These are phyloP conservation scores for Epinephelus malabaricus DNA, from an alignment of 2,797 vertebrate species.

Conservation along the genomic window DNA sequence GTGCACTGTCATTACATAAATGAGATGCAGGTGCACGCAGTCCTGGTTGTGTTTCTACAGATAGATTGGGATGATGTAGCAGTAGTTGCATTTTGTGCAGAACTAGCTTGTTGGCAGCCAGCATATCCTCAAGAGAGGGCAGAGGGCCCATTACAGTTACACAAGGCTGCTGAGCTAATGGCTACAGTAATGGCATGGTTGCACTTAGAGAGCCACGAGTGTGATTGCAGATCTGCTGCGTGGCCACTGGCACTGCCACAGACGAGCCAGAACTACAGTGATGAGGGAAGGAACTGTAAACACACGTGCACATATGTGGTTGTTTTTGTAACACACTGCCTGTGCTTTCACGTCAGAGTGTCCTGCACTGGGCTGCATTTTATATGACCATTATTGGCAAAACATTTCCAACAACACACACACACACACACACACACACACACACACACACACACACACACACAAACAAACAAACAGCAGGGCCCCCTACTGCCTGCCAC, in stretches of 20 bases:
- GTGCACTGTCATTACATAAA: conserved; percentile 50
- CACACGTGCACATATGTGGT: conserved; percentile 10
- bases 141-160: conserved; percentile 61
- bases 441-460: conserved; percentile 15
- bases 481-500: conserved; percentile 28
- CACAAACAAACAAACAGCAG: conserved; percentile 28
- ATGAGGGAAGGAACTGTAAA: conserved; percentile 22
- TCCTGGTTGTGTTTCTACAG: conserved; percentile 8
- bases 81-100: conserved; percentile 34
- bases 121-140: conserved; percentile 56
- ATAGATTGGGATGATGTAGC: conserved; percentile 42
- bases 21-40: conserved; percentile 70
- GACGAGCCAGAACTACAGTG: conserved; percentile 21
- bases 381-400: too few relatives aligned
- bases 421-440: conserved; percentile 26
- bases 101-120: conserved; percentile 49
- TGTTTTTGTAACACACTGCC: neutral
- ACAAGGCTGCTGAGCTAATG: conserved; percentile 74
- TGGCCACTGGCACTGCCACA: conserved; percentile 48
- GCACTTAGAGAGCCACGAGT: conserved; percentile 60
- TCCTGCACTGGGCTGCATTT: neutral
- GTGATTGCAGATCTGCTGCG: conserved; percentile 65
- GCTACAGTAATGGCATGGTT: conserved; percentile 73
- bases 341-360: neutral
- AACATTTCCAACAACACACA: neutral